Conservation (phyloP, 2,113 vertebrate species). For the Phycodurus eques region DNA sequence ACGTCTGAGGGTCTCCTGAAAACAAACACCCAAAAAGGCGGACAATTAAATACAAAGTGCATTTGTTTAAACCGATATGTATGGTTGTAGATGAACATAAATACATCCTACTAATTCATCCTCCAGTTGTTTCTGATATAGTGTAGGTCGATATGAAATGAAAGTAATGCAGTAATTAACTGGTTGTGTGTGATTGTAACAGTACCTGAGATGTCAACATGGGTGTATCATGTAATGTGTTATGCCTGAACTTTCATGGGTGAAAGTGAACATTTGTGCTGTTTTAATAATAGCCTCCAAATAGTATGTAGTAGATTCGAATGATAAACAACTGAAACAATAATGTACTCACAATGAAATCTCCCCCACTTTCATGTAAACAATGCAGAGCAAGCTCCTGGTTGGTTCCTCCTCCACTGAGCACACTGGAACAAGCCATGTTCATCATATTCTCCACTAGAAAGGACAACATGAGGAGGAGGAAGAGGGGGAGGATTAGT, state of each 20-base stretch:
- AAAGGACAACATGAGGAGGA: not conserved
- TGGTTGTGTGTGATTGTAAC: not conserved
- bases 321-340: not conserved
- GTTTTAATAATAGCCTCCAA: not conserved
- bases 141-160: not conserved
- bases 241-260: not conserved
- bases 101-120: not conserved
- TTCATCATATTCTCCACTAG: conserved; percentile 86
- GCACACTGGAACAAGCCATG: conserved; percentile 89
- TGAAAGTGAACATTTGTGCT: not conserved
- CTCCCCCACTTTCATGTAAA: conserved; percentile 86
- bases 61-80: not conserved
- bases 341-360: conserved; percentile 82
- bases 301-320: not conserved
- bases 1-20: conserved; percentile 82
- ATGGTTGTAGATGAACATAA: not conserved
- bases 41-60: not conserved
- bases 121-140: not conserved
- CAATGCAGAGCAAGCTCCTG: conserved; percentile 92
- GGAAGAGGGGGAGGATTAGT: not conserved
- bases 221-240: not conserved
- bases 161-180: not conserved
- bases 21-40: conserved; percentile 9
- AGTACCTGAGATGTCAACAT: too few relatives aligned
- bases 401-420: conserved; percentile 92